Evolutionary conservation across 2,797 vertebrate genomes (phyloP).

Genomic region (Spea hammondii): DNA sequence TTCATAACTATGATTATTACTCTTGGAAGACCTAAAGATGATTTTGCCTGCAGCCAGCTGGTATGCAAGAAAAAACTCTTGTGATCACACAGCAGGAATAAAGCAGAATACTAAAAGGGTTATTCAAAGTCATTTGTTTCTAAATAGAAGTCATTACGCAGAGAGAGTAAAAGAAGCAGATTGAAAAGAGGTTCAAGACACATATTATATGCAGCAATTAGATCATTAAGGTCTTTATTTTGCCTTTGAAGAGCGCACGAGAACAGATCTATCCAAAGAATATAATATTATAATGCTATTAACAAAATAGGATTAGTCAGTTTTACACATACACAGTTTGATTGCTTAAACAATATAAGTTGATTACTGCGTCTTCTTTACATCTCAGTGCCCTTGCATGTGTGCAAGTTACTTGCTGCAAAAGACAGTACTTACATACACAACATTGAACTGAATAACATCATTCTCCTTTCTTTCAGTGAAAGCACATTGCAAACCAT

Average conservation of each 20-base stretch:
- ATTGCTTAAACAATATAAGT: conserved; percentile 26
- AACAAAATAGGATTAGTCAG: conserved; percentile 19
- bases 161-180: conserved; percentile 10
- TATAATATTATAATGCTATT: conserved; percentile 9
- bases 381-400: background rate
- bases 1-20: background rate
- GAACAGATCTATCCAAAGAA: conserved; percentile 20
- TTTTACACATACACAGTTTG: background rate
- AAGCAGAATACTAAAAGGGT: conserved; percentile 4
- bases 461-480: too few relatives aligned
- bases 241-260: background rate
- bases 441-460: too few relatives aligned
- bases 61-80: background rate
- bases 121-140: conserved; percentile 14
- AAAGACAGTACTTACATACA: background rate
- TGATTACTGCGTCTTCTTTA: conserved; percentile 21
- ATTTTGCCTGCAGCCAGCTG: conserved; percentile 1
- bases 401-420: background rate
- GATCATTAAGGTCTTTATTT: conserved; percentile 33
- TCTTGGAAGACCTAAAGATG: background rate
- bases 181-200: conserved; percentile 17
- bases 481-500: too few relatives aligned
- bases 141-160: conserved; percentile 27
- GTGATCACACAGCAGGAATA: conserved; percentile 2
- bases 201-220: conserved; percentile 32